A percentile compares a stretch with the other conserved stretches of the same genome.
Conservation (phyloP, 1,140 invertebrate genomes). For the Oryctes rhinoceros region DNA sequence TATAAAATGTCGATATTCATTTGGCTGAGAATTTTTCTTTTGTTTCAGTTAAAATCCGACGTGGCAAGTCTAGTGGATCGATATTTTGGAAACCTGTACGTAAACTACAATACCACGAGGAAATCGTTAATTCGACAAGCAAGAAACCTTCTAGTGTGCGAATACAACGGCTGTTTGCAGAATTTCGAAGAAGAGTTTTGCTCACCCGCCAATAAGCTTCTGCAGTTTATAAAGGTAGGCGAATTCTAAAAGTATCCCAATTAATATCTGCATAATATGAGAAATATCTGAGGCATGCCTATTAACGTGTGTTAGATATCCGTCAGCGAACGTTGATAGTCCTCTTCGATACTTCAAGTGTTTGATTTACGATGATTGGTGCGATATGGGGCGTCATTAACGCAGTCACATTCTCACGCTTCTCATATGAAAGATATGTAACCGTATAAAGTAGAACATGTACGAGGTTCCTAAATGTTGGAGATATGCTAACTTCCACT, state of each 20-base stretch:
- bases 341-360: neutral
- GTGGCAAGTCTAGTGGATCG: slow-evolving; percentile 68
- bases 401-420: neutral
- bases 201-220: slow-evolving; percentile 68
- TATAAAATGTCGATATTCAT: neutral
- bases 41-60: slow-evolving; percentile 64
- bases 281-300: neutral
- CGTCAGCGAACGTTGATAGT: neutral
- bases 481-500: no score
- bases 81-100: slow-evolving; percentile 69
- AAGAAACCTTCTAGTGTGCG: slow-evolving; percentile 71
- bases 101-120: slow-evolving; percentile 66
- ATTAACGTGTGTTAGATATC: neutral
- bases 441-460: no score
- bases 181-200: slow-evolving; percentile 72
- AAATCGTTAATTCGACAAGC: slow-evolving; percentile 72
- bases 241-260: neutral
- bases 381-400: neutral
- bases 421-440: neutral
- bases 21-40: neutral
- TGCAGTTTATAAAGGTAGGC: slow-evolving; percentile 58
- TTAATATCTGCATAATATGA: neutral
- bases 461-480: no score
- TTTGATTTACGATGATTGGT: slow-evolving; percentile 19
- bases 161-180: slow-evolving; percentile 70